Conservation (phyloP, 2,888 invertebrate genomes). For the Cephus sareptanus region DNA sequence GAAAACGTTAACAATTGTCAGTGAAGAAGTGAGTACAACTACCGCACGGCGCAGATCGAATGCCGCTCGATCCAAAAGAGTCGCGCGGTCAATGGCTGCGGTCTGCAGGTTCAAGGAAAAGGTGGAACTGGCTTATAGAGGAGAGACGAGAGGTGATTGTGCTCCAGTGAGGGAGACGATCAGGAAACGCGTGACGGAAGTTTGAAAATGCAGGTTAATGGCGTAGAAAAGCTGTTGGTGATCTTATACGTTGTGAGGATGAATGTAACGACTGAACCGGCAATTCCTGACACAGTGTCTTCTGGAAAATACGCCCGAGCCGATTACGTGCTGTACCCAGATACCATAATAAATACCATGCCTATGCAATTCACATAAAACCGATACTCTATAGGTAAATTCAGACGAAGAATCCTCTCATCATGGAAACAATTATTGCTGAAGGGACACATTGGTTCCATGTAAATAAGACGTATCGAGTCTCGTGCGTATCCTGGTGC, state of each 20-base stretch:
- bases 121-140: slow-evolving; percentile 48
- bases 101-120: slow-evolving; percentile 64
- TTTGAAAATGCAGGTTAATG: slow-evolving; percentile 47
- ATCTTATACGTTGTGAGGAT: background rate
- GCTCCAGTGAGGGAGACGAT: slow-evolving; percentile 27
- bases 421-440: background rate
- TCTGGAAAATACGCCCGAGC: background rate
- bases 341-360: background rate
- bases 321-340: background rate
- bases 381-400: background rate
- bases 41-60: background rate
- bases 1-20: background rate
- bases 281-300: background rate
- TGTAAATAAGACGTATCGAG: background rate
- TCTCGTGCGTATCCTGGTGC: background rate
- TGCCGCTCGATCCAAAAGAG: slow-evolving; percentile 24
- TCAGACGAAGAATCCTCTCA: background rate
- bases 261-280: background rate
- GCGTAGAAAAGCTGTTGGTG: background rate
- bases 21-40: background rate
- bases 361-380: background rate
- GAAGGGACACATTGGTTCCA: background rate
- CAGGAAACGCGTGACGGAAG: slow-evolving; percentile 30
- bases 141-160: slow-evolving; percentile 4
- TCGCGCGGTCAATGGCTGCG: slow-evolving; percentile 64